Conservation (phyloP, 2,888 invertebrate genomes). For the Noctua janthina region DNA sequence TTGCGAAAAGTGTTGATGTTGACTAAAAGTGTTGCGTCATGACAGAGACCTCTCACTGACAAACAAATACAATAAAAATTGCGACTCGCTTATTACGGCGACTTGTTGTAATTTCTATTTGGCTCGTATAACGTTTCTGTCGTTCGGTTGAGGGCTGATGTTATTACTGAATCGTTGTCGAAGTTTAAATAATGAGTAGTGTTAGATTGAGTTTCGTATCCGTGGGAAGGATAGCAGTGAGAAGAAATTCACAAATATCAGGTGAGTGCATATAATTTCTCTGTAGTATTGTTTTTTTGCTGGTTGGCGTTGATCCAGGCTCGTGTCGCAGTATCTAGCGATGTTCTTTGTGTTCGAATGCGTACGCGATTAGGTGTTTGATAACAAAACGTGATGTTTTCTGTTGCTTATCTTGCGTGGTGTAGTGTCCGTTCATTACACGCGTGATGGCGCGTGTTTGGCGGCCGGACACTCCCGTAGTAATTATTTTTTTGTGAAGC, state of each 20-base stretch:
- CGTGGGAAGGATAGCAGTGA: slow-evolving; percentile 86
- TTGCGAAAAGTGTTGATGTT: slow-evolving; percentile 85
- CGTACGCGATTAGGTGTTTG: slow-evolving; percentile 78
- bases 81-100: slow-evolving; percentile 77
- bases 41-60: slow-evolving; percentile 90
- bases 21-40: slow-evolving; percentile 90
- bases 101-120: slow-evolving; percentile 80
- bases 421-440: slow-evolving; percentile 40
- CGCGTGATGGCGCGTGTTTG: slow-evolving; percentile 62
- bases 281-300: slow-evolving; percentile 74
- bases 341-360: slow-evolving; percentile 68
- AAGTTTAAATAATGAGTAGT: slow-evolving; percentile 86
- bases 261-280: slow-evolving; percentile 80
- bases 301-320: slow-evolving; percentile 83
- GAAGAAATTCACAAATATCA: slow-evolving; percentile 87
- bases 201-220: slow-evolving; percentile 88
- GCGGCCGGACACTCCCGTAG: slow-evolving; percentile 42
- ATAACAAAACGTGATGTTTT: slow-evolving; percentile 82
- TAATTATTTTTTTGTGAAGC: slow-evolving; percentile 52
- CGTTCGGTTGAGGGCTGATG: slow-evolving; percentile 82
- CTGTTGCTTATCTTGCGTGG: slow-evolving; percentile 66
- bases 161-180: slow-evolving; percentile 79
- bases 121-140: slow-evolving; percentile 72
- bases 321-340: slow-evolving; percentile 75
- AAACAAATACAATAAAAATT: slow-evolving; percentile 90